phyloP scores from a whole-genome alignment of 2,797 vertebrate species.

The Dermochelys coriacea region DNA sequence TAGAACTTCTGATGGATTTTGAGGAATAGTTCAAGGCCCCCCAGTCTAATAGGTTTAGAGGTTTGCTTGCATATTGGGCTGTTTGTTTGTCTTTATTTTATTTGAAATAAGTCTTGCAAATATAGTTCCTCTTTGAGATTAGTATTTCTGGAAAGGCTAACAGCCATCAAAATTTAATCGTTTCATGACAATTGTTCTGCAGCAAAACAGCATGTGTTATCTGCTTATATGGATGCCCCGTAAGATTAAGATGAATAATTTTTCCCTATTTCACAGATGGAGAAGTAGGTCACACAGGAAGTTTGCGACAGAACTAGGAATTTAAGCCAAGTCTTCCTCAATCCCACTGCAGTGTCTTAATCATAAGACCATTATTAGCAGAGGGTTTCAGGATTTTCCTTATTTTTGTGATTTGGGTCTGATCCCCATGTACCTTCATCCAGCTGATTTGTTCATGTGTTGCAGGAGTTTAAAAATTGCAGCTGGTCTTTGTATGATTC shows the following conservation, averaged over 20 bases:
- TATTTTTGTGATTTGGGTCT: background rate
- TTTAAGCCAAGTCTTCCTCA: background rate
- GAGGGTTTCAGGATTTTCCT: background rate
- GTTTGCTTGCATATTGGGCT: slow-evolving; percentile 34
- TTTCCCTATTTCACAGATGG: rapidly evolving
- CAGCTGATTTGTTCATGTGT: background rate
- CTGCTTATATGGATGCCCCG: background rate
- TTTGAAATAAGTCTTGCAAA: slow-evolving; percentile 44
- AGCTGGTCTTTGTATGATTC: background rate
- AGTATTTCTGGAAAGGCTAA: slow-evolving; percentile 47
- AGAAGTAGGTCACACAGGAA: background rate
- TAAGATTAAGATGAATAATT: rapidly evolving
- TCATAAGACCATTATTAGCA: background rate
- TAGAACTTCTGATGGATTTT: slow-evolving; percentile 69
- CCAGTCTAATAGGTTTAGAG: slow-evolving; percentile 67
- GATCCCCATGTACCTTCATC: rapidly evolving
- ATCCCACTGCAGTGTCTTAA: rapidly evolving
- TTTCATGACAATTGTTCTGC: background rate
- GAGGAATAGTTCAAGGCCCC: slow-evolving; percentile 70
- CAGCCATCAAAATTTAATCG: slow-evolving; percentile 6
- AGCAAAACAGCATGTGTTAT: background rate
- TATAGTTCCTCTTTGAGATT: slow-evolving; percentile 15
- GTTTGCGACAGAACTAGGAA: background rate
- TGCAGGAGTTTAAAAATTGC: background rate
- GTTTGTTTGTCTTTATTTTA: slow-evolving; percentile 35